Base-by-base conservation (phyloP, 2,113 vertebrate genomes). In the Opisthocomus hoazin region DNA sequence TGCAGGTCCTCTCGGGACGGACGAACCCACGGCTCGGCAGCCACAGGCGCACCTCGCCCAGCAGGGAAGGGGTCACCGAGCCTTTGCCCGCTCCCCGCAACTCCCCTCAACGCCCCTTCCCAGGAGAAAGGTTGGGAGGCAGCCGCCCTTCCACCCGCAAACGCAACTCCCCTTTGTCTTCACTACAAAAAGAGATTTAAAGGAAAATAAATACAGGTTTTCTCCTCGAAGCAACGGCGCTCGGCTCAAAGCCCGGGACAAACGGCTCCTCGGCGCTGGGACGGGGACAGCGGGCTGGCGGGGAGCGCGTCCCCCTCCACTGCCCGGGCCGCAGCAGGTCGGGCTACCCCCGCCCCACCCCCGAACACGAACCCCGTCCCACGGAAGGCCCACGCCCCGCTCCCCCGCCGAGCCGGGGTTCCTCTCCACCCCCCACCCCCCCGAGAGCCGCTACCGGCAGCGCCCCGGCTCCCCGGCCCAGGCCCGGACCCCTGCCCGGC, bases 41-140 rank as follows among this genome's bases (percentile, higher is more conserved):
- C 0, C 73, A 8, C 19, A 8, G 30, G 1, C 9, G 0, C 4
- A 5, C 6, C 78, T 45, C 16, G 0, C 22, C 14, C 70, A 24
- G 26, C 50, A 54, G 20, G 41, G 39, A 57, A 41, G 34, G 26
- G 57, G 9, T 54, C 56, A 21, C 21, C 4, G 24, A 76, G 29
- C 46, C 22, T 56, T 34, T 11, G 32, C 69, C 34, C 36, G 6
- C 16, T 11, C 19, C 64, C 39, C 23, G 20, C 54, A 45, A 50
- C 46, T 15, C 54, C 53, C 6, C 39, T 19, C 2, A 45, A 63
- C 56, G 29, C 15, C 74, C 29, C 57, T 34, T 37, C 15, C 11
- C 41, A 20, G 7, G 9, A 5, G 39, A 27, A 36, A 21, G 4
- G 9, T 60, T 19, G 51, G 11, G n/a, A 51, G 37, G 29, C n/a